Base-by-base conservation (phyloP, 2,797 vertebrate genomes). In the Labeo calbasu region DNA sequence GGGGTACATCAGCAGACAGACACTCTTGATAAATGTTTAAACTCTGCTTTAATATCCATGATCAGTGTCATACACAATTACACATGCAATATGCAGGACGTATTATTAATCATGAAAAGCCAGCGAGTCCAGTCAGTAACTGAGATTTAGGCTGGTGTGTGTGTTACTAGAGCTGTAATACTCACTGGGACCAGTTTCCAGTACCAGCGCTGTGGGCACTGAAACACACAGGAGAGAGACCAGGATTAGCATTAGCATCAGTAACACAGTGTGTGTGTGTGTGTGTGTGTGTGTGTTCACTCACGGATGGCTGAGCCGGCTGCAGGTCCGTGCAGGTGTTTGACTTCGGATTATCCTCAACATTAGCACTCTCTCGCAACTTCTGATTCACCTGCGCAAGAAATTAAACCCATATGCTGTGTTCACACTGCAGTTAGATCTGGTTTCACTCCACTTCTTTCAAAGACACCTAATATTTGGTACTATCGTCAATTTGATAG, bases 151-250 rank as follows among this genome's bases (percentile, higher is more conserved):
- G 57, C 59, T 15, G 14, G 32, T 10, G 40, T 48, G 32, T 40
- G 65, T 40, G 36, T 40, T 21, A 15, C 15, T 36, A 77, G 48
- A 73, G 53, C 21, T 12, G 53, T 40, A 75, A 85, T 88, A 95
- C 94, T 97, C 96, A 98, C 97, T 88, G 97, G 97, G 92, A 98
- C 97, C 93, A 98, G 96, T 89, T 98, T 98, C 97, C 97, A 98
- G 92, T 98, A 98, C 97, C 97, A 97, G 79, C 96, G 96, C 86
- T 92, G 96, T 90, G 96, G 95, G 93, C 94, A 96, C 96, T 98
- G 92, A 86, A 81, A 71, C 65, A 85, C 87, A 91, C 61, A 36
- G 65, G 90, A 91, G 92, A 91, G 91, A 91, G 91, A 92, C 91
- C 86, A 92, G 2, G 3, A 63, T 55, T 43, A 79, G 46, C 6